Evolutionary conservation across 2,797 vertebrate genomes (phyloP).

Genomic region (Neoniphon sammara): DNA sequence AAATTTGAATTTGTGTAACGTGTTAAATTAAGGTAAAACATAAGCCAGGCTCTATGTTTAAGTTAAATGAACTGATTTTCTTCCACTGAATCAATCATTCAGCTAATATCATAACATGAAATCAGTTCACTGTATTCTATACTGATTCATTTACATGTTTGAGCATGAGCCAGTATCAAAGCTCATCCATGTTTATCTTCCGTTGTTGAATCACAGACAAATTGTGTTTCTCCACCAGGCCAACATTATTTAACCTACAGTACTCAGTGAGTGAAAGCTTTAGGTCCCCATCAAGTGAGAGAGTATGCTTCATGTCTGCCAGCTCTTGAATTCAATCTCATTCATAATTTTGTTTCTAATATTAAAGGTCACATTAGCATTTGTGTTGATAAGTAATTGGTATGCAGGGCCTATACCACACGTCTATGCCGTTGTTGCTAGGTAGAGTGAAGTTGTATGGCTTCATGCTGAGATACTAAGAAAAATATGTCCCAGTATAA

Average conservation of each 20-base stretch:
- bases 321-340: slow-evolving; percentile 79
- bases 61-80: neutral
- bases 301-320: slow-evolving; percentile 71
- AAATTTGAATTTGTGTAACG: too few relatives aligned
- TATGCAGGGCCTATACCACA: slow-evolving; percentile 66
- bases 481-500: slow-evolving; percentile 30
- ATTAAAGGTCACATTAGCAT: slow-evolving; percentile 86
- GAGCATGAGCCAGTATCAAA: slow-evolving; percentile 40
- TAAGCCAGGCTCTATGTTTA: neutral
- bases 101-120: slow-evolving; percentile 27
- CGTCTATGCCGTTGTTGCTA: slow-evolving; percentile 50
- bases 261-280: slow-evolving; percentile 44
- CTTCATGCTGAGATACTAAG: slow-evolving; percentile 19
- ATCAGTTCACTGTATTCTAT: slow-evolving; percentile 15
- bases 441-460: slow-evolving; percentile 36
- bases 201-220: slow-evolving; percentile 46
- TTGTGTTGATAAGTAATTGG: slow-evolving; percentile 80
- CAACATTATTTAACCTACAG: slow-evolving; percentile 69
- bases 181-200: slow-evolving; percentile 39
- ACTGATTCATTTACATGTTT: slow-evolving; percentile 27
- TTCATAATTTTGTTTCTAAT: slow-evolving; percentile 82
- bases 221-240: slow-evolving; percentile 49
- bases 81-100: slow-evolving; percentile 14
- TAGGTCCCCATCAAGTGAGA: slow-evolving; percentile 57
- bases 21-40: neutral